Evolutionary conservation across 2,113 vertebrate genomes (phyloP).

Genomic region (Ciconia maguari): DNA sequence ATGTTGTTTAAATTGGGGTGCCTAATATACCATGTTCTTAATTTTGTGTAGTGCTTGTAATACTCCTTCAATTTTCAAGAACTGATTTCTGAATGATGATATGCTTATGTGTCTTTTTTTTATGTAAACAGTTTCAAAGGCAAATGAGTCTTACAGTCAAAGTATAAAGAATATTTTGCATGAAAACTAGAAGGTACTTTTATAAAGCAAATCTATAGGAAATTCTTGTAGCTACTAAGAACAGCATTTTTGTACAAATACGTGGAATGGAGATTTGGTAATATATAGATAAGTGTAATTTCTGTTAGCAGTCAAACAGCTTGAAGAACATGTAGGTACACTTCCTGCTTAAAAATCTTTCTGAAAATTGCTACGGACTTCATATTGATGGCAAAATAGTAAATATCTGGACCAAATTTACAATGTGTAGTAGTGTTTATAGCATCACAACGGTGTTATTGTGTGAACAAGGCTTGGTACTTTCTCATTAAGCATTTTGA

Average conservation of each 20-base stretch:
- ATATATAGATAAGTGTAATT: not conserved
- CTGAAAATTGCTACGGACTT: not conserved
- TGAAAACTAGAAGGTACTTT: not conserved
- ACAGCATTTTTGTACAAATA: not conserved
- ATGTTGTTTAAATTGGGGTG: not conserved
- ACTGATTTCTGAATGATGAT: not conserved
- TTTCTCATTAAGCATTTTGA: not conserved
- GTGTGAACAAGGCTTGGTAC: not conserved
- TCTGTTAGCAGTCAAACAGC: not conserved
- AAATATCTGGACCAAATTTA: not conserved
- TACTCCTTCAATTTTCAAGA: not conserved
- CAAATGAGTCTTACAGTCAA: not conserved
- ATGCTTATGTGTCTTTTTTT: not conserved
- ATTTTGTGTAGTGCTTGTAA: not conserved
- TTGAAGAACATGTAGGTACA: not conserved
- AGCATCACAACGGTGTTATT: not conserved
- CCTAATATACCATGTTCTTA: not conserved
- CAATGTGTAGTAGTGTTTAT: not conserved
- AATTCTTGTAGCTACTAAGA: not conserved
- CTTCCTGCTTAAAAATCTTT: not conserved
- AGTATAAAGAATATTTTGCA: not conserved
- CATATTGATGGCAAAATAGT: not conserved
- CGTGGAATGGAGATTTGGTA: not conserved
- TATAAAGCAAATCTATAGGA: not conserved
- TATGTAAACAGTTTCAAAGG: not conserved